Evolutionary conservation across 2,113 vertebrate species (phyloP).

Genomic region (Manacus vitellinus): DNA sequence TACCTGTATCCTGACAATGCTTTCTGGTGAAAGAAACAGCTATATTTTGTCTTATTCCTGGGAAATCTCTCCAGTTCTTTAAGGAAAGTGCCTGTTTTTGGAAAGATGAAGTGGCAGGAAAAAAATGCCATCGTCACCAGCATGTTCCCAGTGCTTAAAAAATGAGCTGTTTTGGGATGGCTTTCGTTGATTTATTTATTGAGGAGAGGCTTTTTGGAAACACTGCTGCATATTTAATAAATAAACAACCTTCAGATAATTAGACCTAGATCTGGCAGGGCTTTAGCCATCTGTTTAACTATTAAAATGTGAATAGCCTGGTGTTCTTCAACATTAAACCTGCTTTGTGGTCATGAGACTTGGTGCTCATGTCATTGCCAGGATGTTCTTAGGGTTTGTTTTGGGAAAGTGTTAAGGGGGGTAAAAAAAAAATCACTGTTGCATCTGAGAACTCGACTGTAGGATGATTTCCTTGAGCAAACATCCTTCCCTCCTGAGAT

Average conservation of each 20-base stretch:
- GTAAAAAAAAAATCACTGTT: background rate
- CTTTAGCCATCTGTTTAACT: background rate
- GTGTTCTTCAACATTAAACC: background rate
- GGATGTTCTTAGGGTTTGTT: background rate
- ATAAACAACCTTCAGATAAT: background rate
- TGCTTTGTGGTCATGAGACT: background rate
- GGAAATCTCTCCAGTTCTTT: rapidly evolving
- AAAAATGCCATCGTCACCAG: background rate
- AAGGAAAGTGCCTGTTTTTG: background rate
- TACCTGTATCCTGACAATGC: background rate
- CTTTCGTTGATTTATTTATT: background rate
- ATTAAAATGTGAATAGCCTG: background rate
- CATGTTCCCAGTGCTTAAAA: background rate
- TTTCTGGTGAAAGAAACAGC: background rate
- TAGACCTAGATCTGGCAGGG: background rate
- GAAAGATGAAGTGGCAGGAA: background rate
- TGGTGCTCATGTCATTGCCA: background rate
- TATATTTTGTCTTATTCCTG: background rate
- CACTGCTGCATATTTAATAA: background rate
- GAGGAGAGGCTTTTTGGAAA: background rate
- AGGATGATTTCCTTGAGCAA: slow-evolving; percentile 30
- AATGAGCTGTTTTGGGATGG: background rate
- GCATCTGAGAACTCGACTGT: background rate
- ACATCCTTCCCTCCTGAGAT: background rate
- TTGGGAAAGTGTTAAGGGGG: background rate